Evolutionary conservation across 2,797 vertebrate species (phyloP).

Genomic region (Denticeps clupeoides): DNA sequence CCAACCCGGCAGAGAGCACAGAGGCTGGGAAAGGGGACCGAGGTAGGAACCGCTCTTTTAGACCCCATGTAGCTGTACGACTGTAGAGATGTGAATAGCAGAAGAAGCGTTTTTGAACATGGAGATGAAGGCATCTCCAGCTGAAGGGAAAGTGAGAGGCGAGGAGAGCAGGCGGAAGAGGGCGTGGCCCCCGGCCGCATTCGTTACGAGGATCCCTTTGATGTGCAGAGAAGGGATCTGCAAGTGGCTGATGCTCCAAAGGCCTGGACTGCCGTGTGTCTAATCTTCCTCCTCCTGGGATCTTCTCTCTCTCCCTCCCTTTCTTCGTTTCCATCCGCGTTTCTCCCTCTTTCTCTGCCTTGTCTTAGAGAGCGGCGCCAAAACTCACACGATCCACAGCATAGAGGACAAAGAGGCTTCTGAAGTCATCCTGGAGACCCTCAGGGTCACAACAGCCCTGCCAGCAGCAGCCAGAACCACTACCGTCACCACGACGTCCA

Average conservation of each 20-base stretch:
- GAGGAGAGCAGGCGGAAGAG: slow-evolving; percentile 5
- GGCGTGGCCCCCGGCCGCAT: slow-evolving; percentile 15
- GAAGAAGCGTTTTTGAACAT: neutral
- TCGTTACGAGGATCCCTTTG: slow-evolving; percentile 25
- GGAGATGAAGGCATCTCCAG: no score
- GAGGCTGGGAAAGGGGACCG: slow-evolving; percentile 62
- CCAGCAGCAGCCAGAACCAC: slow-evolving; percentile 21
- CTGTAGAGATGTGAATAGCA: neutral
- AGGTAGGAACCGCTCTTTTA: slow-evolving; percentile 1
- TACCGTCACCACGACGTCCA: slow-evolving; percentile 21
- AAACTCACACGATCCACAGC: slow-evolving; percentile 46
- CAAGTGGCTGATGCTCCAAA: slow-evolving; percentile 14
- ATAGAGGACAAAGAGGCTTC: slow-evolving; percentile 47
- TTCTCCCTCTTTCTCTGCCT: neutral
- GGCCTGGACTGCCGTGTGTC: neutral
- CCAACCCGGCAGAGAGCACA: slow-evolving; percentile 46
- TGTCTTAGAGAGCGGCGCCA: slow-evolving; percentile 55
- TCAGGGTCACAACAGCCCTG: slow-evolving; percentile 27
- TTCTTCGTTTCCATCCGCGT: neutral
- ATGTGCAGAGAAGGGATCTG: slow-evolving; percentile 22
- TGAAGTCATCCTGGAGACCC: slow-evolving; percentile 42
- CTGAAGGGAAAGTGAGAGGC: slow-evolving; percentile 1
- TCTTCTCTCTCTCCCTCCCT: neutral
- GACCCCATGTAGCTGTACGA: no score
- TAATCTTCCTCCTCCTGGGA: neutral